Evolutionary conservation across 2,888 invertebrate genomes (phyloP).

Genomic region (Epirrita christyi): DNA sequence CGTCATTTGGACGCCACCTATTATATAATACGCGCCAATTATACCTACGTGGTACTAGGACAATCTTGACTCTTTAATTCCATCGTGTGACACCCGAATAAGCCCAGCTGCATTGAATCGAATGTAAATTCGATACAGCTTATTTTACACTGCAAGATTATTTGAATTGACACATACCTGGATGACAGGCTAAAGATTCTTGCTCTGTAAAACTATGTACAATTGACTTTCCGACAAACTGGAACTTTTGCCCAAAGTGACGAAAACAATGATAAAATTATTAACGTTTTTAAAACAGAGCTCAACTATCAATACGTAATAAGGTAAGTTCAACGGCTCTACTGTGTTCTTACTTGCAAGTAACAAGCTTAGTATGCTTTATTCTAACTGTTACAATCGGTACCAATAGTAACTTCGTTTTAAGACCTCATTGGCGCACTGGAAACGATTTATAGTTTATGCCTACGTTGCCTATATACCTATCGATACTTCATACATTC

Average conservation of each 20-base stretch:
- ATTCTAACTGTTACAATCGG: too few relatives aligned
- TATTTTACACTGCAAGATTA: background rate
- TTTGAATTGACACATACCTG: background rate
- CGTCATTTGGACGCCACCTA: too few relatives aligned
- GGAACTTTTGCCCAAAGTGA: too few relatives aligned
- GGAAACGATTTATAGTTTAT: background rate
- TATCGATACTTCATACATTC: conserved; percentile 64
- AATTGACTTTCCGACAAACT: background rate
- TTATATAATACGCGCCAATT: too few relatives aligned
- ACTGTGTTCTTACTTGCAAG: background rate
- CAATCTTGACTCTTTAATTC: too few relatives aligned
- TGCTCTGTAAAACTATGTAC: conserved; percentile 38
- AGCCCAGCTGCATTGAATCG: too few relatives aligned
- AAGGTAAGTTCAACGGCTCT: too few relatives aligned
- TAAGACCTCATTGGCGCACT: background rate
- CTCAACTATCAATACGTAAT: too few relatives aligned
- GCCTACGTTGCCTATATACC: conserved; percentile 27
- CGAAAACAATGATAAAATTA: too few relatives aligned
- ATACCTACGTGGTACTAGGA: too few relatives aligned
- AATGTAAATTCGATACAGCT: background rate
- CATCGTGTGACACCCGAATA: too few relatives aligned
- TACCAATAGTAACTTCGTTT: background rate
- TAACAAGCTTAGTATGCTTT: background rate
- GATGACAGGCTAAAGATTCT: conserved; percentile 35
- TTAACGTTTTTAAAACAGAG: too few relatives aligned